phyloP scores from a whole-genome alignment of 2,797 vertebrate genomes.

The Acipenser oxyrinchus region DNA sequence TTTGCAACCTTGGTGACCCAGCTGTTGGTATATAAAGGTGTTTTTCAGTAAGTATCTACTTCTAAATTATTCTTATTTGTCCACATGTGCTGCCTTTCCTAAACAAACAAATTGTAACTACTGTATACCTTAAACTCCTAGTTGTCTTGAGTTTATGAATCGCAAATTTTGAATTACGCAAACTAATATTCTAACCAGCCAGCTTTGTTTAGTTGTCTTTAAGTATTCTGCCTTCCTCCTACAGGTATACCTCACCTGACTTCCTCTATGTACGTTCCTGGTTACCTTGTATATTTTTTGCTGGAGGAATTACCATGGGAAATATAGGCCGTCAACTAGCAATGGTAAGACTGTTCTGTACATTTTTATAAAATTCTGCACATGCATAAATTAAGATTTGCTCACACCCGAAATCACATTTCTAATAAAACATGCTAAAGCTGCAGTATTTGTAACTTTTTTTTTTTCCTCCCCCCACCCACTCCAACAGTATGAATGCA shows the following conservation, averaged over 20 bases:
- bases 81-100: background rate
- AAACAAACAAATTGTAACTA: background rate
- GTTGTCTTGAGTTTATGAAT: background rate
- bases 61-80: slow-evolving; percentile 7
- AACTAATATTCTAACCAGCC: background rate
- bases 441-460: slow-evolving; percentile 1
- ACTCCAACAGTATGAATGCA: slow-evolving; percentile 81
- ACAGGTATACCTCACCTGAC: slow-evolving; percentile 86
- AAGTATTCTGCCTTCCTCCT: slow-evolving; percentile 20
- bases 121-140: background rate
- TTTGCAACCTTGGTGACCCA: slow-evolving; percentile 84
- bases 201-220: background rate
- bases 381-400: background rate
- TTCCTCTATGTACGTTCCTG: slow-evolving; percentile 93
- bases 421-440: background rate
- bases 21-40: slow-evolving; percentile 85
- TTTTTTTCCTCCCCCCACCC: slow-evolving; percentile 17
- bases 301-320: slow-evolving; percentile 93
- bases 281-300: slow-evolving; percentile 95
- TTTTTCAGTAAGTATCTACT: slow-evolving; percentile 79
- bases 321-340: slow-evolving; percentile 92
- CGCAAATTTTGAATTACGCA: background rate
- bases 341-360: slow-evolving; percentile 60
- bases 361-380: background rate
- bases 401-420: background rate